Evolutionary conservation across 64 coral and sea anemone species (phyloP), one percentile per base, ranked within the genome.

Genomic region (Orbicella faveolata): DNA sequence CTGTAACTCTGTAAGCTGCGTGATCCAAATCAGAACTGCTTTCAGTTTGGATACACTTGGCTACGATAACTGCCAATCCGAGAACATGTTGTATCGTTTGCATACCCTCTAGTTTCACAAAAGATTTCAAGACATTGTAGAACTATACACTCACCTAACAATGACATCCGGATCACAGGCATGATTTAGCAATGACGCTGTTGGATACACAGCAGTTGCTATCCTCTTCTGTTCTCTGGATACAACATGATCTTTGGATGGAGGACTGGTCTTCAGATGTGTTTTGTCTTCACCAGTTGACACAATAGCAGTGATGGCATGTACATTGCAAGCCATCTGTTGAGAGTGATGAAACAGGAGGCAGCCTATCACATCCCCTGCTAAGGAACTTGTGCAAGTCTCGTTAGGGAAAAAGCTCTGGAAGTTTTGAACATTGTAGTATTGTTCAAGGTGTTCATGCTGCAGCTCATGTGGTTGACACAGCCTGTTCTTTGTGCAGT

Each of bases 141-240:
- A 6, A 13, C 4, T 48, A 48, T n/a, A 18, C 36, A 34, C 89
- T 89, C 63, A 99, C 97, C 97, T 99, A 26, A 99, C 97, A 74
- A 99, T 95, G 21, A 99, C 94, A 89, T 99, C 97, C 23, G 97
- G 97, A 85, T 99, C 97, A 99, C 97, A 99, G 76, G 97, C 97
- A 94, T 99, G 97, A 80, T 99, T 99, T 63, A 99, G 55, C 67
- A 99, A 59, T 30, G 94, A 96, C 36, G 90, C 97, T 11, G 97
- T 99, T 52, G 97, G 90, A 88, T 99, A 99, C 77, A 99, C 84
- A 26, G 94, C 97, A 51, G 79, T 83, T 20, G 88, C 94, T 67
- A 99, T 99, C 25, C 97, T 90, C 16, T 89, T 75, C 77, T 96
- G 97, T 87, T 99, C 97, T 18, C 94, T 87, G 62, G 64, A 75